Evolutionary conservation across 92 coral and sea anemone genomes (phyloP).

Genomic region (Zoanthus gigantus): DNA sequence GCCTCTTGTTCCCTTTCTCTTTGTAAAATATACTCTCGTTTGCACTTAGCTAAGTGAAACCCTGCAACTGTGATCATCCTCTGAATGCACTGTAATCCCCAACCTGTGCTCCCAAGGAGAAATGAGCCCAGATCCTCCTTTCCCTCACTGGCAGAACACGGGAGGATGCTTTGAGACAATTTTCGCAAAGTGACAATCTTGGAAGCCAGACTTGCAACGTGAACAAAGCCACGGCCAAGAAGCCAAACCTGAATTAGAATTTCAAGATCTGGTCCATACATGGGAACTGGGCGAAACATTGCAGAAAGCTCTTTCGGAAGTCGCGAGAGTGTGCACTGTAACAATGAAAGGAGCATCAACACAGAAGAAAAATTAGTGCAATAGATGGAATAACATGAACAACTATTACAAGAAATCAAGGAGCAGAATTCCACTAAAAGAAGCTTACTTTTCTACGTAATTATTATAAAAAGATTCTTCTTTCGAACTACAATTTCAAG

Average conservation of each 20-base stretch:
- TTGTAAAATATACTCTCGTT: slow-evolving; percentile 45
- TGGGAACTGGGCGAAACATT: slow-evolving; percentile 87
- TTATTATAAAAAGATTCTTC: no score
- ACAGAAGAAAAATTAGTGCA: no score
- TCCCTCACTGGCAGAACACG: slow-evolving; percentile 62
- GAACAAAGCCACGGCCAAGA: slow-evolving; percentile 89
- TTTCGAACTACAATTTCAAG: no score
- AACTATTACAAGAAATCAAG: no score
- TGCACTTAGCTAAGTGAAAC: slow-evolving; percentile 63
- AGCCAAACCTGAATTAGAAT: slow-evolving; percentile 89
- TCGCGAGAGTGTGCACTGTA: slow-evolving; percentile 74
- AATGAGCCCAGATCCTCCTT: slow-evolving; percentile 69
- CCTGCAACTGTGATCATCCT: slow-evolving; percentile 90
- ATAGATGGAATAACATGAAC: no score
- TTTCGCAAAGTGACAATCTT: slow-evolving; percentile 80
- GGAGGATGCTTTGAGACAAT: slow-evolving; percentile 72
- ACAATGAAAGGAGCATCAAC: no score
- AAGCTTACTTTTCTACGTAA: no score
- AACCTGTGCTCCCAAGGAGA: slow-evolving; percentile 85
- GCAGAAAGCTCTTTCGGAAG: slow-evolving; percentile 79
- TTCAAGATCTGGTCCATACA: slow-evolving; percentile 87
- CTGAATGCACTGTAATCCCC: slow-evolving; percentile 86
- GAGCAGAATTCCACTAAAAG: no score
- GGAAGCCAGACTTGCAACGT: slow-evolving; percentile 82
- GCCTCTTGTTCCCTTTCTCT: slow-evolving; percentile 29